These are phyloP conservation scores for Hippopotamus amphibius DNA, from an alignment of 2,113 vertebrate genomes.

Conservation along the genomic window DNA sequence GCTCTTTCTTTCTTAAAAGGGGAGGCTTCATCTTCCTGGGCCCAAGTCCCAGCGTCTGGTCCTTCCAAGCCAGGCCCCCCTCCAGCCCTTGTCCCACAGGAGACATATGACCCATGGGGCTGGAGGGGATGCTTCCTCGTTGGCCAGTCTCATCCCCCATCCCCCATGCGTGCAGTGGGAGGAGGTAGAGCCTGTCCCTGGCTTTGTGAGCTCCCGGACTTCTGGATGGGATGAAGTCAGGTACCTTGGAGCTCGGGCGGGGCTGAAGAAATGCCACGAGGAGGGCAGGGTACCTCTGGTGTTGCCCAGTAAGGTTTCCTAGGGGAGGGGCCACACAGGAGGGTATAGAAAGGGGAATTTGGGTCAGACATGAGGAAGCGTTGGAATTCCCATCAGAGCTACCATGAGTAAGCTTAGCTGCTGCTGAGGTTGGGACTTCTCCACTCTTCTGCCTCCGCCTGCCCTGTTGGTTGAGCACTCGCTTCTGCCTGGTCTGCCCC, in stretches of 20 bases:
- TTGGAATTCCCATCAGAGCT: slow-evolving; percentile 24
- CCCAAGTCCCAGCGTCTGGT: slow-evolving; percentile 2
- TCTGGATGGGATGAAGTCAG: not conserved
- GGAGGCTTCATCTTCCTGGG: not conserved
- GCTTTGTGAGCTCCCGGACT: not conserved
- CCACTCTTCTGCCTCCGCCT: not conserved
- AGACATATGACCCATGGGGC: not conserved
- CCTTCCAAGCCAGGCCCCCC: not conserved
- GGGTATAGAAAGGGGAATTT: slow-evolving; percentile 53
- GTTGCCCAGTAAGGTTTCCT: not conserved
- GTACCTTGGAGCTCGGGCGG: not conserved
- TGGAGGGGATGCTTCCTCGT: not conserved
- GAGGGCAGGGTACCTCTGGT: not conserved
- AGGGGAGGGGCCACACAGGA: not conserved
- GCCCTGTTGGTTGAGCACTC: not conserved
- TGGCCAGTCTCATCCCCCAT: not conserved
- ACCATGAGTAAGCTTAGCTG: not conserved
- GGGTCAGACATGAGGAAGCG: slow-evolving; percentile 41
- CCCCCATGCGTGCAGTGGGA: not conserved
- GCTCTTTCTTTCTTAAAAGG: slow-evolving; percentile 53
- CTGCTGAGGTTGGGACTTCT: slow-evolving; percentile 35
- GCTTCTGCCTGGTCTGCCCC: not conserved
- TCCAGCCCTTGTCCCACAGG: not conserved
- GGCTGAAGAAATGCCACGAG: not conserved
- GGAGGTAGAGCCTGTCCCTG: not conserved